A percentile compares a stretch with the other conserved stretches of the same genome.
phyloP scores from a whole-genome alignment of 2,797 vertebrate genomes.

The Limnodromus scolopaceus region DNA sequence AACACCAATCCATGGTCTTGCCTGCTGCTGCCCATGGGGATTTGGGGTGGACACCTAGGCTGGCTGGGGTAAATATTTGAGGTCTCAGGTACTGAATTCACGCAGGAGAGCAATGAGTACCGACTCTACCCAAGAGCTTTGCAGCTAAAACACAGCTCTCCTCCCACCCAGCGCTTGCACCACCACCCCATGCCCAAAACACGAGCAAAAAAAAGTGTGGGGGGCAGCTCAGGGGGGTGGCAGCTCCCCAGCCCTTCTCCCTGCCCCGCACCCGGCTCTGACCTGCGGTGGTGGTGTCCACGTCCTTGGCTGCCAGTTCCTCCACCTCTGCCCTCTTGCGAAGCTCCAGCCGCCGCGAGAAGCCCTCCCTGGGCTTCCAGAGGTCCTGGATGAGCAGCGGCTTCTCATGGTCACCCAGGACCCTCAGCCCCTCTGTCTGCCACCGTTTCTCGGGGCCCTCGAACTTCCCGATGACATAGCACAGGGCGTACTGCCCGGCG shows the following conservation, averaged over 20 bases:
- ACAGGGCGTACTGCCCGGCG: slow-evolving; percentile 86
- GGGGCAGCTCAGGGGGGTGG: background rate
- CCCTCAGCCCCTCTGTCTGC: slow-evolving; percentile 88
- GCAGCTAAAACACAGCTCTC: background rate
- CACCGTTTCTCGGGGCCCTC: slow-evolving; percentile 81
- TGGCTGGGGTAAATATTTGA: background rate
- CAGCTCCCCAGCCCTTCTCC: background rate
- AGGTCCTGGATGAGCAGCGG: slow-evolving; percentile 93
- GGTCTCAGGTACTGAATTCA: accelerated
- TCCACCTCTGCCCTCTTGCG: slow-evolving; percentile 89
- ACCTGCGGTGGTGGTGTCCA: slow-evolving; percentile 96
- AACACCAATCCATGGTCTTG: background rate
- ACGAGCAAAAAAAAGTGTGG: accelerated
- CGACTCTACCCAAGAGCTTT: background rate
- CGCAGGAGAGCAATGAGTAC: accelerated
- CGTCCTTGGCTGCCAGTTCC: slow-evolving; percentile 88
- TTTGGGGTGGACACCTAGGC: background rate
- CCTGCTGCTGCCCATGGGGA: accelerated
- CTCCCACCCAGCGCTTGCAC: background rate
- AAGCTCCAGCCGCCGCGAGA: slow-evolving; percentile 91
- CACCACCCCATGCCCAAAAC: background rate
- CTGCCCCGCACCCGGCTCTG: slow-evolving; percentile 8
- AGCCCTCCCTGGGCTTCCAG: slow-evolving; percentile 94
- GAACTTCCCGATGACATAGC: slow-evolving; percentile 90
- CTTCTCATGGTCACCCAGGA: slow-evolving; percentile 91